Base-by-base conservation (phyloP, 1,140 invertebrate species). In the Meloidogyne floridensis region DNA sequence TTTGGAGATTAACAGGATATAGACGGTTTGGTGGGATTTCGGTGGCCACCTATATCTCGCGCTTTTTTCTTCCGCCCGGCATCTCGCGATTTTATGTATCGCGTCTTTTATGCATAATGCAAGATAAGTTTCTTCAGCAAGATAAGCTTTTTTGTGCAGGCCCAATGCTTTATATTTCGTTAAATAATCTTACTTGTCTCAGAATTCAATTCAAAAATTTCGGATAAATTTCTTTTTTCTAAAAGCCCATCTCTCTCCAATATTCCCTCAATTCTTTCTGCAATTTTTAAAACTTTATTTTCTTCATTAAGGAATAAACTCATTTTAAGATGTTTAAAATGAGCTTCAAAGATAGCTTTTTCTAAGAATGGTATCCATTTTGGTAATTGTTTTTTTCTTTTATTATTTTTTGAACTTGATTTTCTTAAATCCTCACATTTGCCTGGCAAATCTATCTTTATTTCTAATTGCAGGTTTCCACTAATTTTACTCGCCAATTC, bases 381-480 rank as follows among this genome's bases (percentile, higher is more conserved):
- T 65, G 59, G 59, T 47, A 47, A 47, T 8, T 47, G 47, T 65
- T 65, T 65, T n/a, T n/a, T 65, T 54, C 11, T 54, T 65, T 65
- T 65, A 65, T 65, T 65, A 65, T 65, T 65, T 65, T n/a, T 65
- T 65, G n/a, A 65, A n/a, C n/a, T n/a, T 65, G 59, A n/a, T 65
- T 5, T 59, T 13, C 4, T n/a, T 18, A 65, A 18, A n/a, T 65
- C 59, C 7, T 65, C n/a, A 65, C 59, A 65, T 65, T 18, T 65
- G n/a, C n/a, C n/a, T n/a, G 15, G 15, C n/a, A 65, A 65, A 0
- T n/a, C n/a, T 65, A 15, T 65, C 2, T 65, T 65, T n/a, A 65
- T 65, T 65, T 65, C 59, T n/a, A n/a, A 4, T 65, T n/a, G 15
- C n/a, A n/a, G n/a, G 7, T 65, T 18, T n/a, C 1, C 15, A 65